Base-by-base conservation (phyloP, 2,888 invertebrate genomes). In the Herminia tarsipennalis region DNA sequence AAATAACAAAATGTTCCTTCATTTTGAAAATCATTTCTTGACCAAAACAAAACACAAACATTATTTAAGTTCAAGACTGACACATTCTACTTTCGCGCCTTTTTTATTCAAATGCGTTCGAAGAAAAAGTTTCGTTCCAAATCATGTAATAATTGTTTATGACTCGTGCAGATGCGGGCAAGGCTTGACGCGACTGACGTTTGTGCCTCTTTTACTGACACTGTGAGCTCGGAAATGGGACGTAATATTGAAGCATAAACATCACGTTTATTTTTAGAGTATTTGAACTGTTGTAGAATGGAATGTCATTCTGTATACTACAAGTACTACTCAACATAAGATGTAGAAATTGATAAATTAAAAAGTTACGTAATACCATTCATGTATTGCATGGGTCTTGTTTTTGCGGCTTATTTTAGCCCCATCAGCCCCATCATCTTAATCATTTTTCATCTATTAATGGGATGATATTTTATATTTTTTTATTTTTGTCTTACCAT, bases 231-330 rank as follows among this genome's bases (percentile, higher is more conserved):
- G 66, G 70, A 76, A 76, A 78, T 74, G 78, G 71, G 66, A 70
- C 76, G 75, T 62, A 65, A 53, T 70, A 65, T 65, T 73, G 65
- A 59, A 65, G 67, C 63, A 70, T 81, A 81, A 81, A 76, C 81
- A 82, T 81, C 82, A 82, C 70, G 75, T 67, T 81, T 82, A 82
- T 82, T 81, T 82, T 80, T 82, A 81, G 82, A 81, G 71, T 54
- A 63, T 70, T 72, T 67, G 58, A 67, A 64, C 63, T 65, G 61
- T 60, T 59, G 61, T 53, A 35, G 52, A 52, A 64, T 63, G 71
- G 78, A 78, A 79, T 80, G 74, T 72, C 74, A 72, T 61, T 71
- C 34, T 35, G 44, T 54, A 33, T 40, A 32, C 25, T 54, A 56
- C 59, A 46, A 47, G 48, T 56, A 63, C 42, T 39, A 55, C 47